Evolutionary conservation across 2,888 invertebrate genomes (phyloP).

Genomic region (Bimastos eiseni): DNA sequence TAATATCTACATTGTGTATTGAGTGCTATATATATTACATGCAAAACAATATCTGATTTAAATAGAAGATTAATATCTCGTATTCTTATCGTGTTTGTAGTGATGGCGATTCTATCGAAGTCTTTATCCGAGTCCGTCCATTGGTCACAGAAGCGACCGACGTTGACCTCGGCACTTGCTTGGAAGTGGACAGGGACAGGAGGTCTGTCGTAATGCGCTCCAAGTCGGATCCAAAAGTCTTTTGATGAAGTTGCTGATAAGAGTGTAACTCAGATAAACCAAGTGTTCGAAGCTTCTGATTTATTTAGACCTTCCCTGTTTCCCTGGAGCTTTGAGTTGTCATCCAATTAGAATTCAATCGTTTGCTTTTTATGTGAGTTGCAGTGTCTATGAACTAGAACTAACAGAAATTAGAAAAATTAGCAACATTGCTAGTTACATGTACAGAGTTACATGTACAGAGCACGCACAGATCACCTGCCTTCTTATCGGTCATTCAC

Average conservation of each 20-base stretch:
- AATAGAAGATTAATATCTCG: neutral
- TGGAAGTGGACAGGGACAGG: slow-evolving; percentile 46
- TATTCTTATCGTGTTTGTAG: neutral
- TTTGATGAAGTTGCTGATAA: slow-evolving; percentile 57
- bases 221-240: slow-evolving; percentile 53
- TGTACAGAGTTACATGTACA: no score
- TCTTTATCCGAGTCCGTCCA: slow-evolving; percentile 57
- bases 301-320: neutral
- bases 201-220: slow-evolving; percentile 50
- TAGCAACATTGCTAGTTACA: no score
- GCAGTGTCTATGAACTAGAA: neutral
- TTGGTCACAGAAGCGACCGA: slow-evolving; percentile 47
- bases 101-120: slow-evolving; percentile 55
- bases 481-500: no score
- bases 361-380: neutral
- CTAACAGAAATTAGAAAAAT: no score
- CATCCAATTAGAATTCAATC: neutral
- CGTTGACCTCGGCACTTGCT: slow-evolving; percentile 45
- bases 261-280: slow-evolving; percentile 53
- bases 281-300: neutral
- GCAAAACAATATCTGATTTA: neutral
- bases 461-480: no score
- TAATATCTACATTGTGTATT: no score
- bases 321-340: neutral
- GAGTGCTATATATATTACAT: neutral